Evolutionary conservation across 2,797 vertebrate genomes (phyloP), one percentile per base, ranked within the genome.

Genomic region (Microcaecilia unicolor): DNA sequence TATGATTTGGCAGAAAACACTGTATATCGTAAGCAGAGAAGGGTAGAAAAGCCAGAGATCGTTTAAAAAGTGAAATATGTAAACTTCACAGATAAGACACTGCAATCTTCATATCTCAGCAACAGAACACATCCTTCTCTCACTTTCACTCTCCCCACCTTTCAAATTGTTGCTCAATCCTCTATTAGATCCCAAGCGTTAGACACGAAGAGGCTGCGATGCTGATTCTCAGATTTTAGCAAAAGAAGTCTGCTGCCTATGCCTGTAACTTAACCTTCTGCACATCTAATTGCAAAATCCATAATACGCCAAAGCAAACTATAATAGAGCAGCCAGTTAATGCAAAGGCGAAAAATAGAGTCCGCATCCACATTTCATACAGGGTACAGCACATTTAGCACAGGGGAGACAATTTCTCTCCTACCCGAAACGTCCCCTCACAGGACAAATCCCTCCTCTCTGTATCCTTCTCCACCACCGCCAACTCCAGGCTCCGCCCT

Each of bases 221-320:
- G 53, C 34, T 18, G 38, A 53, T 55, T 13, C 11, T 1, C 4
- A 18, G 15, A 41, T 17, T 36, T 62, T 23, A 26, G 30, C 5
- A n/a, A 27, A 44, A 37, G n/a, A 28, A 34, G 21, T 41, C 24
- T n/a, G n/a, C n/a, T n/a, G n/a, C n/a, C n/a, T n/a, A n/a, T n/a
- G n/a, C 50, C 40, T 18, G n/a, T 33, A 37, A 42, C 64, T 66
- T 56, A 26, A 49, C 64, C 51, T 53, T 54, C 47, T 56, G 52
- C 50, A 33, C 48, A 22, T n/a, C 37, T 49, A 43, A 43, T 67
- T 6, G 12, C 34, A 55, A 56, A 67, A 54, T 48, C 33, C 25
- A 2, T 38, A 41, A 25, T 18, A 51, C 59, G 34, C 18, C 28
- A 43, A 43, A 61, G 52, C 41, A 46, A 44, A 62, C 58, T 39